Base-by-base conservation (phyloP, 1,140 invertebrate genomes). In the Acyrthosiphon pisum region DNA sequence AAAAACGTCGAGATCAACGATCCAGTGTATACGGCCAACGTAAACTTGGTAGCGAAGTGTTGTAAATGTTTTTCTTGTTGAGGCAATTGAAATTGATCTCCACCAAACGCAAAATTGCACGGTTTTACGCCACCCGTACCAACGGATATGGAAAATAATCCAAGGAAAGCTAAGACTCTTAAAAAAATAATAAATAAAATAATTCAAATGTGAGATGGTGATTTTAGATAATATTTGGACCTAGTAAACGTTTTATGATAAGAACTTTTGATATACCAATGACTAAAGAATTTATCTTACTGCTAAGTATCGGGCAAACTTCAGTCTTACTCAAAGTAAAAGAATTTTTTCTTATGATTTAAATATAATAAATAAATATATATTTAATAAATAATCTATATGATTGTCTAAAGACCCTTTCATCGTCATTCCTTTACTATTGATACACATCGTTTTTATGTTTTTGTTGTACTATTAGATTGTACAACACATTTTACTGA, bases 91-190 rank as follows among this genome's bases (percentile, higher is more conserved):
- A 99, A 99, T 95, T 99, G 99, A 95, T 99, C 99, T 1, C 98
- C 99, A 37, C 99, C 99, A 95, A 99, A 99, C 0, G 99, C 98
- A 0, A 98, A 97, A 0, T 99, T 99, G 95, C 99, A 99, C 1
- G 99, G 99, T 95, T 99, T 99, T 94, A 99, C 99, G 6, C 99
- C 98, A 20, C 99, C 99, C 0, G 98, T 98, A 1, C 98, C 98
- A 26, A 99, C 93, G 6, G 98, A 98, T 94, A 99, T 98, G 30
- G 99, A 95, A 0, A 97, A 94, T 93, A 99, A 95, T 1, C 98
- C 98, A n/a, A 98, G 20, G 18, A 98, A 96, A 6, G 97, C 97
- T 56, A 98, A 96, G 84, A 93, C 94, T 94, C 95, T 96, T 95
- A 97, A 44, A 86, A 86, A 44, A 50, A 30, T 9, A 50, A 22